A percentile compares a stretch with the other conserved stretches of the same genome.
Evolutionary conservation across 2,888 invertebrate species (phyloP).

Genomic region (Dysmachus trigonus): DNA sequence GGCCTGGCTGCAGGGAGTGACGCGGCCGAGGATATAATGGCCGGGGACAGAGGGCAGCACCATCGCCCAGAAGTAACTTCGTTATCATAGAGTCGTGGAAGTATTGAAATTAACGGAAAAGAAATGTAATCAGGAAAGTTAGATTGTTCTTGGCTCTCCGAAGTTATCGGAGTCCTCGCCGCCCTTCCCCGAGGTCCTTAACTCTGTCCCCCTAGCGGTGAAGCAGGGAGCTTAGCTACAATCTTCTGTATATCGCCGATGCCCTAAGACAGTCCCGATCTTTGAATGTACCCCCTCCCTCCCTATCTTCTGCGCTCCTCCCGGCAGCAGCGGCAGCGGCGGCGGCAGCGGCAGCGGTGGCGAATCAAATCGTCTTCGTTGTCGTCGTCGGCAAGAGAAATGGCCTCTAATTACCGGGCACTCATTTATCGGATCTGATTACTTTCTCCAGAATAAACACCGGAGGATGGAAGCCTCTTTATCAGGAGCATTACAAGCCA

Average conservation of each 20-base stretch:
- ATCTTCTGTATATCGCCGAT: background rate
- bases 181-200: background rate
- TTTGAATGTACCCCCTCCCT: background rate
- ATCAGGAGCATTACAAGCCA: constrained; percentile 48
- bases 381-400: constrained; percentile 41
- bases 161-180: constrained; percentile 5
- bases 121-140: constrained; percentile 49
- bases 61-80: constrained; percentile 12
- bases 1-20: background rate
- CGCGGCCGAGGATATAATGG: constrained; percentile 16
- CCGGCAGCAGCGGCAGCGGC: no score
- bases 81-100: constrained; percentile 33
- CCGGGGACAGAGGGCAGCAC: background rate
- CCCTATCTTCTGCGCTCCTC: no score
- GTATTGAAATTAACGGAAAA: constrained; percentile 46
- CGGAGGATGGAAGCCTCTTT: constrained; percentile 44
- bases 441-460: constrained; percentile 47
- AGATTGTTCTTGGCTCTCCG: constrained; percentile 46
- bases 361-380: background rate
- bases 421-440: constrained; percentile 50
- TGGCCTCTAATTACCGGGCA: constrained; percentile 48
- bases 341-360: no score
- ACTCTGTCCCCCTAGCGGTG: background rate
- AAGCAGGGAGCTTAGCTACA: background rate
- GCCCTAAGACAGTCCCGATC: background rate